Base-by-base conservation (phyloP, 1,140 invertebrate species). In the Octopus bimaculoides region DNA sequence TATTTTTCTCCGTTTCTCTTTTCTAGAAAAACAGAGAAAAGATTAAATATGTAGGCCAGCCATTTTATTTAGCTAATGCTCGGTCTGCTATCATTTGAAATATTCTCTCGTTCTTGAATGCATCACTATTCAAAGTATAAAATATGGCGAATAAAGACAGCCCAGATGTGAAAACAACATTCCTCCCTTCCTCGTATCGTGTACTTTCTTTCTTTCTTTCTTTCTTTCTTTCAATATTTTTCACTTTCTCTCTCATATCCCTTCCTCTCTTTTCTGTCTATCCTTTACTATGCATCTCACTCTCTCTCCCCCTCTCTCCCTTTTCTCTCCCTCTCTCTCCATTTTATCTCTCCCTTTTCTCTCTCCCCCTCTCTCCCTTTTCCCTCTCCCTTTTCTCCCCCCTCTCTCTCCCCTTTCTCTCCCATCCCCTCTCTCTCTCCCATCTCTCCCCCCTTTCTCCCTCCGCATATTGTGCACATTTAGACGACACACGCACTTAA, bases 141-240 rank as follows among this genome's bases (percentile, higher is more conserved):
- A 41, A 41, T 41, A 41, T 41, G 26, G 26, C 26, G 26, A 41
- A 41, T 41, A 41, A 41, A 41, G 26, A 41, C 26, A 41, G 26
- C 26, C 26, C 26, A 41, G 26, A 41, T 41, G 26, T 41, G 26
- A 41, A 41, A 41, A 41, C 26, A 41, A 41, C 26, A 41, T 41
- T 41, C 26, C 26, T 41, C 26, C 26, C 26, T 41, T 41, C 26
- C 26, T 41, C 2, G 26, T 41, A 41, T 41, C 26, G 26, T 2
- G 26, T 41, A 75, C 52, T 78, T 61, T 20, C n/a, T 53, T 66
- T 81, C 54, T 79, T 53, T n/a, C 77, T 79, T 87, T 77, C 90
- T 89, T 6, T 81, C 69, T 81, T 79, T 56, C 12, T 81, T 53
- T 78, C 26, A 54, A 53, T 69, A 20, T 78, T 52, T 79, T 54